Conservation (phyloP, 53 echinoderm and acorn worm genomes). For the Luidia sarsii region DNA sequence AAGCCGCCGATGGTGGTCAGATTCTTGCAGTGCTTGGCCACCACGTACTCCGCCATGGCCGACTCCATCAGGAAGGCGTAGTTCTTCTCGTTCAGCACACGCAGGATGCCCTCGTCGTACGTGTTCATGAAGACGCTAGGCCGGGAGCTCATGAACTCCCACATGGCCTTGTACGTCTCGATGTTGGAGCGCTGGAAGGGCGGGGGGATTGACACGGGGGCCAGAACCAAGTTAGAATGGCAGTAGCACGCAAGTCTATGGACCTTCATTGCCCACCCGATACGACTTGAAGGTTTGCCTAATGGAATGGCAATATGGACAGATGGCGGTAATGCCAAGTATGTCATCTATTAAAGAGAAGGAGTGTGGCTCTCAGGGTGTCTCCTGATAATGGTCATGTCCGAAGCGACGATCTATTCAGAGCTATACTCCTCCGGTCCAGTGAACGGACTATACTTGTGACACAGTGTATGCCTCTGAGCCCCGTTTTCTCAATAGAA, state of each 20-base stretch:
- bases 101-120: constrained; percentile 71
- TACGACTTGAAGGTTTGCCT: too few relatives aligned
- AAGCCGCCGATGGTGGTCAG: constrained; percentile 94
- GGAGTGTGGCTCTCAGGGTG: too few relatives aligned
- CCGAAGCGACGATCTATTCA: too few relatives aligned
- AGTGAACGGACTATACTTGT: too few relatives aligned
- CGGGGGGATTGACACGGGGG: background rate
- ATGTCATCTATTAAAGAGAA: too few relatives aligned
- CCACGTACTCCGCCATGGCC: constrained; percentile 85
- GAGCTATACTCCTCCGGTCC: too few relatives aligned
- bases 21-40: constrained; percentile 82
- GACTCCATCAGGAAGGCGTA: constrained; percentile 99
- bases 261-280: too few relatives aligned
- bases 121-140: constrained; percentile 87
- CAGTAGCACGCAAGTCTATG: background rate
- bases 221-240: background rate
- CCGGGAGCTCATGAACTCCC: constrained; percentile 81
- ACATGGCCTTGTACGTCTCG: constrained; percentile 87
- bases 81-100: constrained; percentile 83
- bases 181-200: constrained; percentile 97
- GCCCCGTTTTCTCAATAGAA: too few relatives aligned
- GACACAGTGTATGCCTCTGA: too few relatives aligned
- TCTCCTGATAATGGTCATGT: too few relatives aligned
- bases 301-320: too few relatives aligned
- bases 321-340: too few relatives aligned